Evolutionary conservation across 1,140 invertebrate species (phyloP).

Genomic region (Dendroctonus ponderosae): DNA sequence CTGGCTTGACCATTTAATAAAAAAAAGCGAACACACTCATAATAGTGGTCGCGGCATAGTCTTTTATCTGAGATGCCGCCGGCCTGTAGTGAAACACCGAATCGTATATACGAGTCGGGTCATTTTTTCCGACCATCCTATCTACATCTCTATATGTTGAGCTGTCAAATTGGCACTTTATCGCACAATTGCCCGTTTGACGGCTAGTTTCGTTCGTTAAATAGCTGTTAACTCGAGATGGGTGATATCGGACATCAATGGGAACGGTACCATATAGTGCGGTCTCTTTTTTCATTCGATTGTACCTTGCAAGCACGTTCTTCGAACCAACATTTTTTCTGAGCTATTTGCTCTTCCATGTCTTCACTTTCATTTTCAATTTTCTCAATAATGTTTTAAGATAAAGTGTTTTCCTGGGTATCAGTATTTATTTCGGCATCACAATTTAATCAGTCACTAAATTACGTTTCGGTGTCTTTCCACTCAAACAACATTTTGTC

Average conservation of each 20-base stretch:
- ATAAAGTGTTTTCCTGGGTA: too few relatives aligned
- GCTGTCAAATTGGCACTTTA: constrained; percentile 35
- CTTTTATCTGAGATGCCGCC: constrained; percentile 20
- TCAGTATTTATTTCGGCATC: too few relatives aligned
- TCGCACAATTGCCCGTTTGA: constrained; percentile 32
- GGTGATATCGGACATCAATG: constrained; percentile 18
- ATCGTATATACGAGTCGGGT: constrained; percentile 10
- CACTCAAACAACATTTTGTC: too few relatives aligned
- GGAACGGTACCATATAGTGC: constrained; percentile 8
- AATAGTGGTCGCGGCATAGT: constrained; percentile 7
- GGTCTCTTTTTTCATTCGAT: too few relatives aligned
- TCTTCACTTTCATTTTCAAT: too few relatives aligned
- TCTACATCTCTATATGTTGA: constrained; percentile 36
- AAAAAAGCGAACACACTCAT: constrained; percentile 11
- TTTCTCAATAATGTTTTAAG: too few relatives aligned
- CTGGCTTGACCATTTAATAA: not conserved
- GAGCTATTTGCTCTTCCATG: too few relatives aligned
- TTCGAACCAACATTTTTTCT: too few relatives aligned
- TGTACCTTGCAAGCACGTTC: too few relatives aligned
- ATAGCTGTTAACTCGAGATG: constrained; percentile 34
- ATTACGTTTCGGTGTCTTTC: too few relatives aligned
- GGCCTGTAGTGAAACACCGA: constrained; percentile 24
- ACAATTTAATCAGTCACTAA: too few relatives aligned
- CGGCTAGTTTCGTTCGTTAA: constrained; percentile 33
- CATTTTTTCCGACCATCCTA: constrained; percentile 25